Percentiles rank a stretch among this genome's conserved stretches.
Conservation (phyloP, 2,888 invertebrate species). For the Heterodera filipjevi region DNA sequence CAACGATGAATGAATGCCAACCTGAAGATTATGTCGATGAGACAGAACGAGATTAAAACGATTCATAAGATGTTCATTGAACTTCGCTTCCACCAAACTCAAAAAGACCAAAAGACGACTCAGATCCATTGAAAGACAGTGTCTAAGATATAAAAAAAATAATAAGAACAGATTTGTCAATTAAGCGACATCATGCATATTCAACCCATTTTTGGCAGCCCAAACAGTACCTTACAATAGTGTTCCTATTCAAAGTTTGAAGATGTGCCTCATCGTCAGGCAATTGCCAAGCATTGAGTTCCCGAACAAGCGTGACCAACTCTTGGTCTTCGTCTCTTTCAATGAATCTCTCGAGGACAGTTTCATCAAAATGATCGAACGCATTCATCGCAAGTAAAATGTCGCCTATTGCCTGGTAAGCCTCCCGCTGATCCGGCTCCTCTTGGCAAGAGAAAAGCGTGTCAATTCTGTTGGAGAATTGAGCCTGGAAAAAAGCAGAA, state of each 20-base stretch:
- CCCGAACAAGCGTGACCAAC: constrained; percentile 37
- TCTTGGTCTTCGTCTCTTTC: constrained; percentile 24
- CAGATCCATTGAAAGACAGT: constrained; percentile 27
- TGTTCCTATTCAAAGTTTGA: constrained; percentile 20
- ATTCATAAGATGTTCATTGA: constrained; percentile 32
- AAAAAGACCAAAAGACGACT: constrained; percentile 22
- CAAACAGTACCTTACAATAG: constrained; percentile 27
- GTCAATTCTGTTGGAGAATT: constrained; percentile 20
- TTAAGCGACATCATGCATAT: no score
- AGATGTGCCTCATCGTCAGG: constrained; percentile 34
- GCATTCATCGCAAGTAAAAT: constrained; percentile 23
- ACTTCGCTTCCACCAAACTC: constrained; percentile 26
- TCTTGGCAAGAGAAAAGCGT: constrained; percentile 15
- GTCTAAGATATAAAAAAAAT: constrained; percentile 13
- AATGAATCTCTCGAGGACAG: not conserved
- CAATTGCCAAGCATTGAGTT: constrained; percentile 34
- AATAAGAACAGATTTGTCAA: no score
- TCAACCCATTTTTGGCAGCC: not conserved
- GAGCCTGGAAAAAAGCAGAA: constrained; percentile 22
- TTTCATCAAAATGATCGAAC: constrained; percentile 19
- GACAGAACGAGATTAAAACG: constrained; percentile 26
- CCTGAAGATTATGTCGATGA: constrained; percentile 21
- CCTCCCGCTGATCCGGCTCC: not conserved
- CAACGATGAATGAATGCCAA: no score
- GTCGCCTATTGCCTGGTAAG: constrained; percentile 14